Evolutionary conservation across 2,797 vertebrate species (phyloP).

Genomic region (Coccyzus lansbergi): DNA sequence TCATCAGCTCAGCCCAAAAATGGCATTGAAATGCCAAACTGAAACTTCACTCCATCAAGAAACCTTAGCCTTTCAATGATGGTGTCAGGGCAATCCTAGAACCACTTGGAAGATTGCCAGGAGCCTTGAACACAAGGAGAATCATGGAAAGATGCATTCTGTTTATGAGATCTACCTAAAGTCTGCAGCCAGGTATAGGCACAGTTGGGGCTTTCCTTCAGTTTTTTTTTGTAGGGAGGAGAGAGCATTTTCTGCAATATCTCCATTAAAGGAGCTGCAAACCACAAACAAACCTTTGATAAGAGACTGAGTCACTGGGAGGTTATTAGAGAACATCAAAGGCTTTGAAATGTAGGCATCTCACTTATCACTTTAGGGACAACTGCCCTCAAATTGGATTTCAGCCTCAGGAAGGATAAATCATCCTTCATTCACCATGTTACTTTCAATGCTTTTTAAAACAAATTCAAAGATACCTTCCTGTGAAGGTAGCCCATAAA

Average conservation of each 20-base stretch:
- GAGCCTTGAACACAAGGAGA: not conserved
- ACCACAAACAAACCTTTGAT: not conserved
- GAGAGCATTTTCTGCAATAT: not conserved
- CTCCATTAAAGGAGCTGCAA: not conserved
- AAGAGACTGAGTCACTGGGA: not conserved
- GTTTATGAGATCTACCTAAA: constrained; percentile 4
- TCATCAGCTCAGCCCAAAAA: constrained; percentile 6
- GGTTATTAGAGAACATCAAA: not conserved
- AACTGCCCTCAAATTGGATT: not conserved
- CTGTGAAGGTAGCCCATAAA: not conserved
- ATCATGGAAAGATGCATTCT: not conserved
- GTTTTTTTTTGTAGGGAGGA: not conserved
- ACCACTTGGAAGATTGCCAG: not conserved
- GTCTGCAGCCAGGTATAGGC: constrained; percentile 55
- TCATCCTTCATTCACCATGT: not conserved
- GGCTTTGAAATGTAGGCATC: not conserved
- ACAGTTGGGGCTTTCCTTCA: not conserved
- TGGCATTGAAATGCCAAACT: not conserved
- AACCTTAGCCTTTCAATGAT: not conserved
- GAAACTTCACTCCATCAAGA: not conserved
- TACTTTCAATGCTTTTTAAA: not conserved
- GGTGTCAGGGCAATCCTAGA: constrained; percentile 15
- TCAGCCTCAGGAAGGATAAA: not conserved
- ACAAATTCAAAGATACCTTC: not conserved
- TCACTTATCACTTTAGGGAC: not conserved